phyloP scores from a whole-genome alignment of 2,113 vertebrate species.

The Ageneiosus marmoratus region DNA sequence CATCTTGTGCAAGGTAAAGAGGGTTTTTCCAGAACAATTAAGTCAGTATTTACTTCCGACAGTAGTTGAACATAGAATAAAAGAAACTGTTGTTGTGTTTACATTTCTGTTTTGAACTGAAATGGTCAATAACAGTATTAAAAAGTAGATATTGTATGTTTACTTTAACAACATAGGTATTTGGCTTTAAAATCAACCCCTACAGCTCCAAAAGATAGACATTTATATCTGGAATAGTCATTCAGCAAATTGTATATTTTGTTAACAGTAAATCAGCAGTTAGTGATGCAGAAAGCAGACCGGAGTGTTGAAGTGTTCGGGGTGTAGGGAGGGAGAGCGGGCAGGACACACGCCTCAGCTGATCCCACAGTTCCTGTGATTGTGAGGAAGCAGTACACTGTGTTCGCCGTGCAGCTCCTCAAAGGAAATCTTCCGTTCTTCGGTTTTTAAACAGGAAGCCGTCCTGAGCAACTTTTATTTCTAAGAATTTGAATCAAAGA shows the following conservation, averaged over 20 bases:
- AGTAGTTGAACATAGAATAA: neutral
- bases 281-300: conserved; percentile 72
- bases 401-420: conserved; percentile 68
- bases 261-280: conserved; percentile 65
- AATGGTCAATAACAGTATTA: neutral
- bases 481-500: conserved; percentile 44
- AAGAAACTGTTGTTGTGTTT: neutral
- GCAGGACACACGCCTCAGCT: conserved; percentile 49
- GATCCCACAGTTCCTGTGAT: conserved; percentile 76
- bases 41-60: neutral
- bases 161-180: neutral
- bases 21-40: neutral
- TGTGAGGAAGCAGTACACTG: conserved; percentile 71
- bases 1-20: neutral
- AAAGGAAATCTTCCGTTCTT: conserved; percentile 74
- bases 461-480: conserved; percentile 59
- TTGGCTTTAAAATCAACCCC: neutral
- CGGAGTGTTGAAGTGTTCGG: conserved; percentile 7
- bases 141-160: neutral
- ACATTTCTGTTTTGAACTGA: neutral
- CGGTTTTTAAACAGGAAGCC: conserved; percentile 75
- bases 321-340: conserved; percentile 20
- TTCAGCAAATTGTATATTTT: conserved; percentile 53
- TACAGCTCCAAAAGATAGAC: conserved; percentile 1
- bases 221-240: conserved; percentile 65